Base-by-base conservation (phyloP, 2,888 invertebrate genomes). In the Meghimatium bilineatum region DNA sequence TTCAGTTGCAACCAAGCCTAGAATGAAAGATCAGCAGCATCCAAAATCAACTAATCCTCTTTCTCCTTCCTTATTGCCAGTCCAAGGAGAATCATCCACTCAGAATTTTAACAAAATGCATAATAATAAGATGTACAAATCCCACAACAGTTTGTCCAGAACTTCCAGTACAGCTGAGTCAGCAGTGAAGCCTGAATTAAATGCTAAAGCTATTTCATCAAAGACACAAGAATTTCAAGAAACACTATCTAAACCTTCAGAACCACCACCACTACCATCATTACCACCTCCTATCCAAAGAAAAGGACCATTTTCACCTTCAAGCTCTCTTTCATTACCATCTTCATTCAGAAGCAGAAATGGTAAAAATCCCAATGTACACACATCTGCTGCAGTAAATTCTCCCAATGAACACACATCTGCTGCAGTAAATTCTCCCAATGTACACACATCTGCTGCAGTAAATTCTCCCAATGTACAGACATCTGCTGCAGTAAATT, bases 1-100 rank as follows among this genome's bases (percentile, higher is more conserved):
- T 26, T 63, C 83, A 17, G 83, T 83, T 17, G 83, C 83, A 44
- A 80, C 80, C n/a, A 83, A 83, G 52, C 83, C 83, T 17, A 74
- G 44, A n/a, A 36, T 69, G 72, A 82, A 67, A 67, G 44, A 79
- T 26, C 74, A 71, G 20, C 83, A 74, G 20, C 74, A 79, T 29
- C 76, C 76, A 49, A 76, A 76, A 82, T 76, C 82, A 20, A 10
- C 20, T 32, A 8, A 17, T 6, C 44, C 52, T 32, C 20, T n/a
- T 23, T 60, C 52, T 10, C 34, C 34, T 8, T 71, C 34, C 23
- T 20, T 44, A 36, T 78, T 29, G 12, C 36, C 63, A 78, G 5
- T 66, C 26, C 5, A 38, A 79, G 34, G 0, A 29, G 32, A 49
- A 1, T 29, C 75, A 75, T 52, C 75, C 12, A 3, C 32, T 12